Percentiles rank a stretch among this genome's conserved stretches.
Evolutionary conservation across 1,140 invertebrate species (phyloP).

Genomic region (Aphelinus certus): DNA sequence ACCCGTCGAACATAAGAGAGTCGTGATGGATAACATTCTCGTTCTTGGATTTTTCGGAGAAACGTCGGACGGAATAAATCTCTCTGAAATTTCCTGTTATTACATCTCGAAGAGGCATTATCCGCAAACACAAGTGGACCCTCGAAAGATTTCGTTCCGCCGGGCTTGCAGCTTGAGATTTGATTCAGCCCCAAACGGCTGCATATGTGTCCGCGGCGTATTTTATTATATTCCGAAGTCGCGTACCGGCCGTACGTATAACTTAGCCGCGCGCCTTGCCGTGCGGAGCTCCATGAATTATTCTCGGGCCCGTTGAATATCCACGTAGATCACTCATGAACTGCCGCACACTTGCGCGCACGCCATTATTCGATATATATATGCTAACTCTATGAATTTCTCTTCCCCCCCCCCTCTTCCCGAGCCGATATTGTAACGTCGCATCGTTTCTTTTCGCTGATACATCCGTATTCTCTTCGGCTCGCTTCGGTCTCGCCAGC

Average conservation of each 20-base stretch:
- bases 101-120: no score
- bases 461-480: constrained; percentile 15
- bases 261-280: no score
- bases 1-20: no score
- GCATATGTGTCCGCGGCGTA: constrained; percentile 15
- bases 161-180: neutral
- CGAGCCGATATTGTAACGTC: neutral
- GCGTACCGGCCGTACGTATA: constrained; percentile 5
- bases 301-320: constrained; percentile 52
- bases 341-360: constrained; percentile 38
- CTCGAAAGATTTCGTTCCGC: no score
- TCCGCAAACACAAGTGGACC: no score
- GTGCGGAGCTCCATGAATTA: constrained; percentile 51
- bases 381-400: constrained; percentile 47
- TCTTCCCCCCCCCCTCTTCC: constrained; percentile 5
- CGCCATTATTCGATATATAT: constrained; percentile 26
- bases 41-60: no score
- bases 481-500: neutral
- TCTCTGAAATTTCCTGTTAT: no score
- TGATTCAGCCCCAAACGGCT: constrained; percentile 5
- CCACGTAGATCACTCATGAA: constrained; percentile 53
- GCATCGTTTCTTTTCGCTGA: constrained; percentile 24
- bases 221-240: constrained; percentile 14
- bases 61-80: no score
- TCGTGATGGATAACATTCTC: no score